Evolutionary conservation across 2,888 invertebrate species (phyloP).

Genomic region (Rhyacophila evoluta): DNA sequence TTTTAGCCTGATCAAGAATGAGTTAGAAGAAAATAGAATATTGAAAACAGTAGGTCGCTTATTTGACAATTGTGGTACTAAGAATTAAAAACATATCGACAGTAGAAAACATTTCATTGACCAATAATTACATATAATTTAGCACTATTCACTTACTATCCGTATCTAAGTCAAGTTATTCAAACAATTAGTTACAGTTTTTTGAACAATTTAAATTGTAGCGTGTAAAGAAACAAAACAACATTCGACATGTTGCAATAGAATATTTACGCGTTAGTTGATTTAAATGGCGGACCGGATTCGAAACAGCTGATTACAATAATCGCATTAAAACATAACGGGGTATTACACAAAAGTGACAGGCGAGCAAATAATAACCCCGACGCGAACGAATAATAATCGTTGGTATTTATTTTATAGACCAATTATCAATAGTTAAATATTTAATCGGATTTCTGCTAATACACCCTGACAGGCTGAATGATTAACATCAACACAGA

Average conservation of each 20-base stretch:
- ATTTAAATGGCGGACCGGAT: conserved; percentile 29
- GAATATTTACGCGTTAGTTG: conserved; percentile 34
- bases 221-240: neutral
- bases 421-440: conserved; percentile 8
- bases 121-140: too few relatives aligned
- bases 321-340: conserved; percentile 38
- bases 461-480: neutral
- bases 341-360: conserved; percentile 35
- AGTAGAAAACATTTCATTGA: too few relatives aligned
- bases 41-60: too few relatives aligned
- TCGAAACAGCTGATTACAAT: conserved; percentile 33
- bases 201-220: neutral
- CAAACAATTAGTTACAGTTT: too few relatives aligned
- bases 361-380: conserved; percentile 27
- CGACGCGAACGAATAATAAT: conserved; percentile 29
- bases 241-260: neutral
- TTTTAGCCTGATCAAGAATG: too few relatives aligned
- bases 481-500: neutral
- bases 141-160: too few relatives aligned
- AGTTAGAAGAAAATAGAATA: too few relatives aligned
- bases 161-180: too few relatives aligned
- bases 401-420: neutral
- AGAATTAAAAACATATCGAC: too few relatives aligned
- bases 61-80: too few relatives aligned
- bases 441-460: neutral